Base-by-base conservation (phyloP, 2,888 invertebrate species). In the Tigriopus californicus region DNA sequence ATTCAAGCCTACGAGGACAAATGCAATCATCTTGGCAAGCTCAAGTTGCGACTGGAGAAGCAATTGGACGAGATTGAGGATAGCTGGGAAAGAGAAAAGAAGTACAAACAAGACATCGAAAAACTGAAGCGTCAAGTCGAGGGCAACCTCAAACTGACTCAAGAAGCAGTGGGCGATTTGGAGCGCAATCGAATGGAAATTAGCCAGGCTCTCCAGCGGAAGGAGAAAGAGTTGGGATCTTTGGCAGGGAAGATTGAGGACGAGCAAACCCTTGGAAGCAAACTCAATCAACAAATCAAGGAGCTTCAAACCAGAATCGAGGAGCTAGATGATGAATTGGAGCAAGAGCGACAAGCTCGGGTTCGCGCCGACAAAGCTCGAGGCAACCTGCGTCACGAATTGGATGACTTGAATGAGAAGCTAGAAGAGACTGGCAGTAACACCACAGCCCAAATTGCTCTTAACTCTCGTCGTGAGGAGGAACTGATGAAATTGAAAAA, bases 1-100 rank as follows among this genome's bases (percentile, higher is more conserved):
- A 70, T 74, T 20, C 72, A 74, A 69, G 90, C 92, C 65, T 90
- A 94, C 68, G 97, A 98, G 74, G 97, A 98, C 79, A 98, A 98
- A 78, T 89, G 92, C 73, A 98, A 98, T 79, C 97, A 98, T 78
- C 82, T 97, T 73, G 95, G 90, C 83, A 97, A 98, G 77, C 91
- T 98, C 67, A 98, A 98, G 79, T 83, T 89, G 70, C 98, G 98
- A 78, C 81, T 98, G 72, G 97, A 98, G 76, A 90, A 92, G 76
- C 95, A 92, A 70, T 81, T 98, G 65, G 97, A 98, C 74, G 95
- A 95, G 75, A 80, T 99, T 67, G 97, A 98, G 74, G 98, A 98
- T 75, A 91, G 90, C 62, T 79, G 98, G 68, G 97, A 97, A 77
- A 88, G 97, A 69, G 98, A 98, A 77, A 98, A 98, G 90, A 95